phyloP scores from a whole-genome alignment of 2,888 invertebrate genomes.

The Limnephilus marmoratus region DNA sequence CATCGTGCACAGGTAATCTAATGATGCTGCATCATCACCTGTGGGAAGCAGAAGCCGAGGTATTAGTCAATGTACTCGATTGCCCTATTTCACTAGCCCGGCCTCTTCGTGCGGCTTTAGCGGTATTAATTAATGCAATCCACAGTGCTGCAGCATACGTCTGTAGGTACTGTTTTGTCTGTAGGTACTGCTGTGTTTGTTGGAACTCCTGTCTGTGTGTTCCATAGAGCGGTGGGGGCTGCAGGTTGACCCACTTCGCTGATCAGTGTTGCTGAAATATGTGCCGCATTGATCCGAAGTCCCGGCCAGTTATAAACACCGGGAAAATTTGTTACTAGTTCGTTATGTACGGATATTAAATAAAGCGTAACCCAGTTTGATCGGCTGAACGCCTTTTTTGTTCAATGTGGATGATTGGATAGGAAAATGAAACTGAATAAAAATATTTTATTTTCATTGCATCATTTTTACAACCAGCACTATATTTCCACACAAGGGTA shows the following conservation, averaged over 20 bases:
- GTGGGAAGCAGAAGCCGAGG: background rate
- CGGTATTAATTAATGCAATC: constrained; percentile 30
- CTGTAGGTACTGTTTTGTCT: background rate
- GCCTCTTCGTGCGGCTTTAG: constrained; percentile 20
- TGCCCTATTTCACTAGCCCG: background rate
- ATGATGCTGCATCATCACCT: constrained; percentile 9
- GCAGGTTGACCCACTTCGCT: constrained; percentile 23
- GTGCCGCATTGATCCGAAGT: constrained; percentile 25
- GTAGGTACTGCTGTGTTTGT: background rate
- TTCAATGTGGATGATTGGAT: background rate
- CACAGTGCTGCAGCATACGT: background rate
- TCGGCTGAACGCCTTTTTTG: background rate
- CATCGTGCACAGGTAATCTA: background rate
- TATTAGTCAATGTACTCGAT: constrained; percentile 13
- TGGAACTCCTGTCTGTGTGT: background rate
- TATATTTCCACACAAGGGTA: background rate
- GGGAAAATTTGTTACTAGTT: background rate
- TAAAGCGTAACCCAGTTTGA: background rate
- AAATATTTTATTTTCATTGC: background rate
- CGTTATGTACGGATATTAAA: background rate
- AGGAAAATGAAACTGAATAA: background rate
- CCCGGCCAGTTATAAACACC: constrained; percentile 9
- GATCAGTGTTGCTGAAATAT: constrained; percentile 32
- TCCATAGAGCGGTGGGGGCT: background rate
- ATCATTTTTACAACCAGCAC: background rate